Base-by-base conservation (phyloP, 2,888 invertebrate species). In the Phengaris arion region DNA sequence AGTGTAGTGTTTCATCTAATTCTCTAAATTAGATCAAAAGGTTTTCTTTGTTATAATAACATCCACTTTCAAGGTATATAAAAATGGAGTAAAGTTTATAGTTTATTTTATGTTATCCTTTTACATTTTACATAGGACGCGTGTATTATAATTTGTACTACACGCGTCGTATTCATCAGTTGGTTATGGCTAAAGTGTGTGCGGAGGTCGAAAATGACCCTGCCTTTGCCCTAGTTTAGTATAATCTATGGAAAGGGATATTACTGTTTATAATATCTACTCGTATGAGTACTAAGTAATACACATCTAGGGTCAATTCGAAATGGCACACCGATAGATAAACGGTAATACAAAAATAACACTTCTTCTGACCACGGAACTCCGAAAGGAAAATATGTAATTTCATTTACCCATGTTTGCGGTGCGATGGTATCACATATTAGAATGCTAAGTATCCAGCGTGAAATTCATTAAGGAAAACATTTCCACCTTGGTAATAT, bases 21-120 rank as follows among this genome's bases (percentile, higher is more conserved):
- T 59, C 10, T 10, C 59, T 59, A 59, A 52, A 52, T 3, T 12
- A n/a, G 64, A 12, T 45, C 12, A 5, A 64, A 13, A 64, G 13
- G 22, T 64, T 64, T 64, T 64, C 35, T 64, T 64, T 64, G 64
- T 45, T 13, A 64, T 64, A 45, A 35, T 35, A 64, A 64, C 64
- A 12, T 64, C 64, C 64, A 64, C 35, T 64, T 45, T 6, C 12
- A 35, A 2, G 64, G 12, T 15, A 64, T 52, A 52, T 64, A 64
- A 64, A 64, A 35, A 10, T 64, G 35, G 64, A 64, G 6, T 64
- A 59, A 9, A 59, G 22, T 22, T 22, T 10, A 10, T 57, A n/a
- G 8, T 59, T 10, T 59, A 12, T 52, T 52, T 52, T 12, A 52
- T 52, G 35, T 35, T 35, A 52, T 9, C 2, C 12, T 12, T 12